Base-by-base conservation (phyloP, 1,140 invertebrate species). In the Brachionus paranguensis region DNA sequence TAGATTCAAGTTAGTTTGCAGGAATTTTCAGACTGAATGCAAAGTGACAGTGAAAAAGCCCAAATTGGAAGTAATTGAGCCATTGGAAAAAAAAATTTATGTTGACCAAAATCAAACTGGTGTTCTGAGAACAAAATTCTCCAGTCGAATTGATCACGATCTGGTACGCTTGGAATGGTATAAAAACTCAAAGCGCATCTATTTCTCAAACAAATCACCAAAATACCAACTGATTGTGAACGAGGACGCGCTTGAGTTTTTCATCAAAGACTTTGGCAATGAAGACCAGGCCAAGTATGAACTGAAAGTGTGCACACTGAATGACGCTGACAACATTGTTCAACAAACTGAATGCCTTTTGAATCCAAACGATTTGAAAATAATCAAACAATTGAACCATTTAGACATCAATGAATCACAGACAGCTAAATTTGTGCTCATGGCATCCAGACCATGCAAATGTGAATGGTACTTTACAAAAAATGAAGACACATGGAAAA, bases 281-380 rank as follows among this genome's bases (percentile, higher is more conserved):
- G 81, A 83, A 3, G 81, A 83, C 33, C 20, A 70, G 27, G 81
- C 24, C n/a, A 45, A 50, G 10, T 83, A 70, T 29, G 81, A 83
- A n/a, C 3, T 83, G 33, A 81, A 37, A 68, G 5, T 81, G 24
- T 41, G n/a, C 24, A 17, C 11, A 1, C 10, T 45, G 5, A 11
- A 81, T 55, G 20, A 64, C 17, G n/a, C 37, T 1, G 11, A 27
- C 17, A 24, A 27, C 14, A 20, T 79, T 41, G 11, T 33, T 12
- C 78, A 81, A 14, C 33, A 68, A 5, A 37, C 41, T 6, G 10
- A 81, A 2, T 60, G 33, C 10, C 11, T 68, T 3, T 17, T 83
- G 17, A 24, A n/a, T 43, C 4, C 11, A 11, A 17, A 14, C 10
- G 41, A 55, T 10, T n/a, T 37, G 20, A 47, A 45, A 50, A 29